Evolutionary conservation across 1,140 invertebrate genomes (phyloP), one percentile per base, ranked within the genome.

Genomic region (Papilio machaon): DNA sequence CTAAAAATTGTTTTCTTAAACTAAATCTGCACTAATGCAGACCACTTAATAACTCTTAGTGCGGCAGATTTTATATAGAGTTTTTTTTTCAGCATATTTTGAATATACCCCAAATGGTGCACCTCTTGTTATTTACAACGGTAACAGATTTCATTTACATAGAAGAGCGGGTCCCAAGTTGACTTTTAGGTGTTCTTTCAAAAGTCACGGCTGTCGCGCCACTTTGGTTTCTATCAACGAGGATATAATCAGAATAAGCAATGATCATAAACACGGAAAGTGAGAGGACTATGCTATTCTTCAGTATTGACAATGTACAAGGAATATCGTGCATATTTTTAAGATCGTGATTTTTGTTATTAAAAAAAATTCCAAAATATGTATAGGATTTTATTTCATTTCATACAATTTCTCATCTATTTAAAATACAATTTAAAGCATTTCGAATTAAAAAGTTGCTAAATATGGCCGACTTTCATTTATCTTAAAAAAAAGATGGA

Each of bases 221-320:
- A 84, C 47, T 0, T 54, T 91, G 38, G 52, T 85, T 23, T 90
- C 87, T 0, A 10, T 86, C 0, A 60, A 80, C 46, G 73, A 84
- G 43, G 70, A 78, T 2, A 81, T 89, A 9, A 60, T 90, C 2
- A 64, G n/a, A 10, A 77, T 82, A 5, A 80, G 38, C 17, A 81
- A 82, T 77, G 35, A 58, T 8, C 88, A 89, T 58, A 87, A 85
- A 38, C 88, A 89, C 76, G 70, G 83, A 38, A 43, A 74, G 46
- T 47, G 19, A 23, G 38, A 23, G 60, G 13, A 35, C 23, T 11
- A 35, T 1, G 7, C 9, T 19, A n/a, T 17, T 9, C 54, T 17
- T 9, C 54, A 9, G 9, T 19, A 49, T 6, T 43, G 38, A 43
- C 10, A 58, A 58, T 58, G 17, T n/a, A 19, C n/a, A 19, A 58